Evolutionary conservation across 2,888 invertebrate species (phyloP).

Genomic region (Lepidocyrtinus sp.): DNA sequence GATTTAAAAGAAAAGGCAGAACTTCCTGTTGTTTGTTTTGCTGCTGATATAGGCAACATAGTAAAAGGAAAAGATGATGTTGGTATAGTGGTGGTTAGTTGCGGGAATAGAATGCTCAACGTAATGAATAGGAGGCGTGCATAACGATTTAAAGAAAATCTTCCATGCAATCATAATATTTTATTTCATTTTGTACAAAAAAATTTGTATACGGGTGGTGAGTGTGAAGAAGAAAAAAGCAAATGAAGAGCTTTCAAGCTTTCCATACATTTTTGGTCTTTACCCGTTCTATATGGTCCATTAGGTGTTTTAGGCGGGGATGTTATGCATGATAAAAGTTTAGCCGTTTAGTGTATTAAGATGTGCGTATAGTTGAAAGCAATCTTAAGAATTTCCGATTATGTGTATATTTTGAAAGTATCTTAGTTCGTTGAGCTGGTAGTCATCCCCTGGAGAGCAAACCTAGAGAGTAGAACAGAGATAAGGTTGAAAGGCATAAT

Average conservation of each 20-base stretch:
- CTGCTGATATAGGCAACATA: neutral
- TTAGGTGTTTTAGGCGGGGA: neutral
- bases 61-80: neutral
- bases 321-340: neutral
- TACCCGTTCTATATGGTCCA: neutral
- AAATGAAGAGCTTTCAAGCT: neutral
- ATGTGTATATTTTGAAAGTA: neutral
- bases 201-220: constrained; percentile 30
- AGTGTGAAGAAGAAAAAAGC: neutral
- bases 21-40: neutral
- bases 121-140: constrained; percentile 38
- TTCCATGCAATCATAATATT: constrained; percentile 21
- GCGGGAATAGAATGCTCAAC: neutral
- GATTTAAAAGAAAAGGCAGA: neutral
- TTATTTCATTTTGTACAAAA: constrained; percentile 30
- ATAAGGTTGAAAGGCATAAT: constrained; percentile 53
- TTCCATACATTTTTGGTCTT: neutral
- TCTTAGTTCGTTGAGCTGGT: neutral
- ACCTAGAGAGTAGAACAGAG: constrained; percentile 32
- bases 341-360: neutral
- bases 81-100: neutral
- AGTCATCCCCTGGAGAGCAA: constrained; percentile 38
- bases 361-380: neutral
- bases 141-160: constrained; percentile 37
- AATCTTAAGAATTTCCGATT: neutral